Evolutionary conservation across 2,113 vertebrate species (phyloP).

Genomic region (Prochilodus magdalenae): DNA sequence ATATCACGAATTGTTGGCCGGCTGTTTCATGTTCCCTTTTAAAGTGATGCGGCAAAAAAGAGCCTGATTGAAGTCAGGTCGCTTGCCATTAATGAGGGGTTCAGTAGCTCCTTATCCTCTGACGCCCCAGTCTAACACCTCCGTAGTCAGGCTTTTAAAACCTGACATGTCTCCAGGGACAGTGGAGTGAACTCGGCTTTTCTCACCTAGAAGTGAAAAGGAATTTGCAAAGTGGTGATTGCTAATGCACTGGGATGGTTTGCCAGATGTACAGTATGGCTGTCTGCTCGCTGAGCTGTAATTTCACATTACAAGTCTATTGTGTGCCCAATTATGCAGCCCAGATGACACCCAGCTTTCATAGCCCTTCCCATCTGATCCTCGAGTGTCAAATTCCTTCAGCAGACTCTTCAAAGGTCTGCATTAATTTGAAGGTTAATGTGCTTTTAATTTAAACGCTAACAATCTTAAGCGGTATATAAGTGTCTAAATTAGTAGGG

Average conservation of each 20-base stretch:
- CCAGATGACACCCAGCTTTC: constrained; percentile 39
- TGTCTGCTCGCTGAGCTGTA: background rate
- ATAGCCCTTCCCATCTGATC: constrained; percentile 20
- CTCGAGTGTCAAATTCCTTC: constrained; percentile 36
- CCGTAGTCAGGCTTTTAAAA: constrained; percentile 19
- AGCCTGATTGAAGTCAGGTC: constrained; percentile 39
- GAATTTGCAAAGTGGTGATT: background rate
- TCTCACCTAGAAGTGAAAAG: constrained; percentile 22
- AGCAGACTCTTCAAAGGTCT: constrained; percentile 33
- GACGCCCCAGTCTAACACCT: constrained; percentile 17
- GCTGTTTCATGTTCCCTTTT: constrained; percentile 34
- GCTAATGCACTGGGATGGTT: background rate
- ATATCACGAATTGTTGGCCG: background rate
- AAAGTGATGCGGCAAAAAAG: constrained; percentile 48
- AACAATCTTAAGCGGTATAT: constrained; percentile 45
- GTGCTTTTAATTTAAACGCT: constrained; percentile 53
- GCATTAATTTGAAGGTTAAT: constrained; percentile 48
- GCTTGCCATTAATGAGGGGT: constrained; percentile 51
- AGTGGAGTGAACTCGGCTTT: background rate
- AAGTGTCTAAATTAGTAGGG: background rate
- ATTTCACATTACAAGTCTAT: background rate
- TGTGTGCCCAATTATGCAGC: constrained; percentile 35
- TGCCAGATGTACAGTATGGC: background rate
- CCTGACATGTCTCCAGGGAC: constrained; percentile 13
- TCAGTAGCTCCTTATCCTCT: constrained; percentile 29